Percentiles rank a stretch among this genome's conserved stretches.
Conservation (phyloP, 2,113 vertebrate species). For the Phrynosoma blainvillii region DNA sequence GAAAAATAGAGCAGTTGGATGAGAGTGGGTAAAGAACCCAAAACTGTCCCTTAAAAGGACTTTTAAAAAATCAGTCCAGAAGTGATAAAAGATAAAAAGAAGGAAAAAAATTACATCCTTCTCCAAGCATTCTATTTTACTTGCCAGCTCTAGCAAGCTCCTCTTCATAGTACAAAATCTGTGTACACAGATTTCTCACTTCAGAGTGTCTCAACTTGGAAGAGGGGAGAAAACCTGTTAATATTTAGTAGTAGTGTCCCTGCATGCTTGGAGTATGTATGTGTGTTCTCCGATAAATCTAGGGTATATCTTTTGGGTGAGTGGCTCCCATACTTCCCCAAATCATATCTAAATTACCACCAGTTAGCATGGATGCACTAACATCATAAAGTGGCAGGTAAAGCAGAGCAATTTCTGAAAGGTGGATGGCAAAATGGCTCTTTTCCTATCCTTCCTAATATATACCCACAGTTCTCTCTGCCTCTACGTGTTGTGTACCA, state of each 20-base stretch:
- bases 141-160: neutral
- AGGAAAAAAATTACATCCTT: neutral
- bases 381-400: neutral
- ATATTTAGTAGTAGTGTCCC: neutral
- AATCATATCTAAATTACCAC: neutral
- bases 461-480: neutral
- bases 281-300: neutral
- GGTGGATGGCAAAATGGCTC: neutral
- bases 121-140: neutral
- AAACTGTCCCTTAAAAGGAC: conserved; percentile 12
- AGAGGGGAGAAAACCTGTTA: neutral
- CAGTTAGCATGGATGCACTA: neutral
- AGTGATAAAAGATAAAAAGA: conserved; percentile 13
- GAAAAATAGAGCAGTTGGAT: conserved; percentile 28
- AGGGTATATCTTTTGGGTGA: neutral
- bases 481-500: neutral
- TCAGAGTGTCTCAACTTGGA: conserved; percentile 21
- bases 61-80: conserved; percentile 5
- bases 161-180: neutral
- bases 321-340: neutral
- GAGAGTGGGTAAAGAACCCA: conserved; percentile 33
- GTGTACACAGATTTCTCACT: neutral
- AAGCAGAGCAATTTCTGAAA: neutral
- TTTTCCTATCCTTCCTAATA: neutral
- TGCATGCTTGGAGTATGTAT: neutral